Evolutionary conservation across 2,113 vertebrate species (phyloP).

Genomic region (Sorex fumeus): DNA sequence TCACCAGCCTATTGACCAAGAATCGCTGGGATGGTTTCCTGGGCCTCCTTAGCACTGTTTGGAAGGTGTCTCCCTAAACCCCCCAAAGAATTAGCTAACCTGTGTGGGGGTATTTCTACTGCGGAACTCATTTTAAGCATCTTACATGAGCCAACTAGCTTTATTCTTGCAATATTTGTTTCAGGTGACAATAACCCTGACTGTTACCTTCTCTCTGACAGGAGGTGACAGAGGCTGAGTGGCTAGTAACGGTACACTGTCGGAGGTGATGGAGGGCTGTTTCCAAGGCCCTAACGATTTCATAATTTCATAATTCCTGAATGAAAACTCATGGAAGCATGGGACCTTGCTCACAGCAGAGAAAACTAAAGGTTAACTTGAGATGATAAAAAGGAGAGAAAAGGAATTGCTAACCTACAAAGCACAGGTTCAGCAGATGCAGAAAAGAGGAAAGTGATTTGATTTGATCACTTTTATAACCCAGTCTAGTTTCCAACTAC

Average conservation of each 20-base stretch:
- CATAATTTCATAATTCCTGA: too few species aligned
- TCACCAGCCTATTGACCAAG: too few species aligned
- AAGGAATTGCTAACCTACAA: not conserved
- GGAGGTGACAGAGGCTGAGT: not conserved
- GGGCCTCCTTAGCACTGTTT: too few species aligned
- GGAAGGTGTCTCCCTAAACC: too few species aligned
- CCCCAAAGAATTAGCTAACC: too few species aligned
- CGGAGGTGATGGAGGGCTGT: not conserved
- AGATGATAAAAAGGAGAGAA: not conserved
- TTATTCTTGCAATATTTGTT: not conserved
- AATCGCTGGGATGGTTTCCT: too few species aligned
- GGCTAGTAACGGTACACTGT: rapidly evolving
- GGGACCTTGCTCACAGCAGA: not conserved
- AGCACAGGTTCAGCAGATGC: not conserved
- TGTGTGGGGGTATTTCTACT: not conserved
- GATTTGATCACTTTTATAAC: too few species aligned
- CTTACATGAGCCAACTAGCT: not conserved
- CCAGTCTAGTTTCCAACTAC: too few species aligned
- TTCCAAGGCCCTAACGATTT: too few species aligned
- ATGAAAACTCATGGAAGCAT: rapidly evolving
- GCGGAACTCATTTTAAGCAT: not conserved
- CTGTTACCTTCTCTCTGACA: not conserved
- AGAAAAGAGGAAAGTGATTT: not conserved
- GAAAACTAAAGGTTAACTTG: not conserved
- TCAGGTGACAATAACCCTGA: not conserved